A percentile compares a stretch with the other conserved stretches of the same genome.
Conservation (phyloP, 2,888 invertebrate species). For the Melanophora roralis region DNA sequence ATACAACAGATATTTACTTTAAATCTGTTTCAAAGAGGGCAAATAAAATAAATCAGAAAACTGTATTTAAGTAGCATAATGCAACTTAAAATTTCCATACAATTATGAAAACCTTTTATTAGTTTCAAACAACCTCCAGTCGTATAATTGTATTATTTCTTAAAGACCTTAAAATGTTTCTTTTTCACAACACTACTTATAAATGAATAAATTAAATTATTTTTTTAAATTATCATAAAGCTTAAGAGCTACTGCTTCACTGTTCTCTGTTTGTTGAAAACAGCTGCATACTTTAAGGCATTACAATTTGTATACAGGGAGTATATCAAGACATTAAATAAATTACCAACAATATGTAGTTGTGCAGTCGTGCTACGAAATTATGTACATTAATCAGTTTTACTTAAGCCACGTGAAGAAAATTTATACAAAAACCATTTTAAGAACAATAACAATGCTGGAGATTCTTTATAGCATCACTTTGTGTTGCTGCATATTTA, state of each 20-base stretch:
- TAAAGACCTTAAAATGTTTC: too few species aligned
- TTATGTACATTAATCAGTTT: background rate
- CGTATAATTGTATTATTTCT: too few species aligned
- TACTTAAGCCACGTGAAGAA: background rate
- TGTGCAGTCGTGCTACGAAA: background rate
- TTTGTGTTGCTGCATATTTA: too few species aligned
- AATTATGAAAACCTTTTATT: too few species aligned
- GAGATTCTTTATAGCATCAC: too few species aligned
- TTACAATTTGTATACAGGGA: background rate
- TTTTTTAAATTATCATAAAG: background rate
- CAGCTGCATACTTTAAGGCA: conserved; percentile 33
- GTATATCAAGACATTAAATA: background rate
- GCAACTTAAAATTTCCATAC: too few species aligned
- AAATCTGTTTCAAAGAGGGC: too few species aligned
- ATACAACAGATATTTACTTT: too few species aligned
- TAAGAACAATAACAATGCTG: background rate
- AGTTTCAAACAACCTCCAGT: too few species aligned
- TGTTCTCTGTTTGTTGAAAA: background rate
- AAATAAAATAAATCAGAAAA: too few species aligned
- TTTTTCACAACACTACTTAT: background rate
- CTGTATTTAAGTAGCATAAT: too few species aligned
- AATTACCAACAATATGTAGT: too few species aligned
- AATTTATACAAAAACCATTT: background rate
- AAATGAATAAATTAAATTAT: background rate
- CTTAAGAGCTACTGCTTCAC: background rate